phyloP scores from a whole-genome alignment of 2,113 vertebrate genomes.

The Pluvianellus socialis region DNA sequence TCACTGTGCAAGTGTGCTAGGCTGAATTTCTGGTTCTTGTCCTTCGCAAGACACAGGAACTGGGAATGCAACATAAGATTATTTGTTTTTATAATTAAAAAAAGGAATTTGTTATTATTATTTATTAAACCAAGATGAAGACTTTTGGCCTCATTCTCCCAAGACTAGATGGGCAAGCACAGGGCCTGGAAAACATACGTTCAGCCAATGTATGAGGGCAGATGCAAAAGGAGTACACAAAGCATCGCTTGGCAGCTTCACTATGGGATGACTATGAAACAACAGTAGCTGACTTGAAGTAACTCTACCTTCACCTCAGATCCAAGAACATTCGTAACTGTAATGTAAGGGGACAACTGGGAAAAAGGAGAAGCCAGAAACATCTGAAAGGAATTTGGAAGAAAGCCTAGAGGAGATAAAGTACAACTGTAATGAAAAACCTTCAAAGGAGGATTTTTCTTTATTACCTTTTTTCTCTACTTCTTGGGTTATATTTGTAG shows the following conservation, averaged over 20 bases:
- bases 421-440: background rate
- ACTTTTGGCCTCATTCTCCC: background rate
- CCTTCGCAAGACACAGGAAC: background rate
- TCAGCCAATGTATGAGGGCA: background rate
- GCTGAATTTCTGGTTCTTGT: background rate
- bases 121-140: background rate
- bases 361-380: background rate
- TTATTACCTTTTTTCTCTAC: background rate
- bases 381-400: constrained; percentile 9
- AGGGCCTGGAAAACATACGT: background rate
- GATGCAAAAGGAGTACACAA: background rate
- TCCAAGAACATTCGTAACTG: background rate
- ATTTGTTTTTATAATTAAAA: background rate
- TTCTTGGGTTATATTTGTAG: background rate
- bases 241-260: background rate
- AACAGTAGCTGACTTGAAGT: background rate
- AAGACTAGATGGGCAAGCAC: background rate
- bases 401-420: constrained; percentile 1
- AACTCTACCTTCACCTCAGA: background rate
- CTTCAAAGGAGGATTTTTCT: constrained; percentile 3
- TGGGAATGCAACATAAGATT: background rate
- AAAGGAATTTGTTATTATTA: background rate
- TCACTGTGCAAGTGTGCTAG: background rate
- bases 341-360: background rate
- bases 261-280: background rate